A percentile compares a stretch with the other conserved stretches of the same genome.
phyloP scores from a whole-genome alignment of 2,113 vertebrate species.

The Eidolon helvum region DNA sequence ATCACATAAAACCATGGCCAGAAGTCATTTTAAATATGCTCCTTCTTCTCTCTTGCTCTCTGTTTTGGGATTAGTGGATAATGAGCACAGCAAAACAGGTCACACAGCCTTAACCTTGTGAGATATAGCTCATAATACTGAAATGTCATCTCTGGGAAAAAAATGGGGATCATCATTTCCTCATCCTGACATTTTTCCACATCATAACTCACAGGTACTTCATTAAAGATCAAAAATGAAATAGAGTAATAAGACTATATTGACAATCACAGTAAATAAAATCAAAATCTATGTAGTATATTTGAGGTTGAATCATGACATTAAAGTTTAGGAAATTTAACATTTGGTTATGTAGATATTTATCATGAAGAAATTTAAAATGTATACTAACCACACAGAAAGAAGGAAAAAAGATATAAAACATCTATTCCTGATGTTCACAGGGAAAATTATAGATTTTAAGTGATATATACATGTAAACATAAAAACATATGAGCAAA shows the following conservation, averaged over 20 bases:
- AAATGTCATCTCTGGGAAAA: slow-evolving; percentile 50
- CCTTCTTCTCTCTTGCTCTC: background rate
- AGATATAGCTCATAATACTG: slow-evolving; percentile 66
- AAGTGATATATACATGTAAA: background rate
- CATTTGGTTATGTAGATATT: slow-evolving; percentile 59
- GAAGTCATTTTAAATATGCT: background rate
- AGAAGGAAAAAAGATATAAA: background rate
- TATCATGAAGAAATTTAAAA: slow-evolving; percentile 45
- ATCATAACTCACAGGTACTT: slow-evolving; percentile 71
- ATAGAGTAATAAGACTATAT: slow-evolving; percentile 67
- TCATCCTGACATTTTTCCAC: slow-evolving; percentile 71
- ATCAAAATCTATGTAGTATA: slow-evolving; percentile 63
- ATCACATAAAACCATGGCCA: background rate
- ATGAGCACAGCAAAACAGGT: slow-evolving; percentile 57
- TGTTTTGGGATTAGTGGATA: slow-evolving; percentile 40
- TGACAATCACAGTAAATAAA: slow-evolving; percentile 68
- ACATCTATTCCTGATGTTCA: background rate
- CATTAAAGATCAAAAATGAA: slow-evolving; percentile 72
- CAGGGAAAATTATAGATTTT: background rate
- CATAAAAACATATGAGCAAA: background rate
- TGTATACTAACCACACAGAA: background rate
- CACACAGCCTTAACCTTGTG: slow-evolving; percentile 56
- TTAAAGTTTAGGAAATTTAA: slow-evolving; percentile 39
- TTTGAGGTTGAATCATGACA: slow-evolving; percentile 41
- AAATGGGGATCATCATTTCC: slow-evolving; percentile 67